These are phyloP conservation scores for Clarias macrocephalus DNA, from an alignment of 2,113 vertebrate genomes.

Conservation along the genomic window DNA sequence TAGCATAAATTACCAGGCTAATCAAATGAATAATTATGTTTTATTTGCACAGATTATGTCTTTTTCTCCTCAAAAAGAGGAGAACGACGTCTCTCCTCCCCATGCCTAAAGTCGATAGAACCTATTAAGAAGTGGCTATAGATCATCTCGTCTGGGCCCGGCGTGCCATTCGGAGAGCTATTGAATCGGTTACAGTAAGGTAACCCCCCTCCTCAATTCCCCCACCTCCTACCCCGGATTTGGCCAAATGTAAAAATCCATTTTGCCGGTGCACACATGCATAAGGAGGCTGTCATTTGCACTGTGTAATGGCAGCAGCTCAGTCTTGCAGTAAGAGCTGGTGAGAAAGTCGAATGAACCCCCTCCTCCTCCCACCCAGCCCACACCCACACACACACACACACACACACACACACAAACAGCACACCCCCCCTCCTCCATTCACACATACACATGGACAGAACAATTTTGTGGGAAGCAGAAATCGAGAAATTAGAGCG, in stretches of 20 bases:
- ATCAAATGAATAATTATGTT: slow-evolving; percentile 78
- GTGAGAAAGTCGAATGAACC: slow-evolving; percentile 13
- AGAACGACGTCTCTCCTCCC: slow-evolving; percentile 33
- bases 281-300: slow-evolving; percentile 73
- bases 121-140: slow-evolving; percentile 75
- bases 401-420: background rate
- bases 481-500: slow-evolving; percentile 68
- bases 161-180: slow-evolving; percentile 74
- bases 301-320: slow-evolving; percentile 69
- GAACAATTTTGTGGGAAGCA: slow-evolving; percentile 47
- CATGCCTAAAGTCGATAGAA: slow-evolving; percentile 70
- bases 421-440: background rate
- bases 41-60: slow-evolving; percentile 75
- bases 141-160: slow-evolving; percentile 73
- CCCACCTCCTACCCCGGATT: slow-evolving; percentile 58
- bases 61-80: slow-evolving; percentile 65
- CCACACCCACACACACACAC: background rate
- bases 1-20: slow-evolving; percentile 72
- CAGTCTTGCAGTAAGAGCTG: slow-evolving; percentile 63
- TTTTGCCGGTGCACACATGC: slow-evolving; percentile 67
- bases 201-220: slow-evolving; percentile 59
- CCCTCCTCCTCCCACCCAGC: background rate
- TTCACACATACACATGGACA: background rate
- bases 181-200: slow-evolving; percentile 83
- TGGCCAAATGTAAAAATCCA: slow-evolving; percentile 80